Evolutionary conservation across 2,888 invertebrate genomes (phyloP).

Genomic region (Heliconius cydno): DNA sequence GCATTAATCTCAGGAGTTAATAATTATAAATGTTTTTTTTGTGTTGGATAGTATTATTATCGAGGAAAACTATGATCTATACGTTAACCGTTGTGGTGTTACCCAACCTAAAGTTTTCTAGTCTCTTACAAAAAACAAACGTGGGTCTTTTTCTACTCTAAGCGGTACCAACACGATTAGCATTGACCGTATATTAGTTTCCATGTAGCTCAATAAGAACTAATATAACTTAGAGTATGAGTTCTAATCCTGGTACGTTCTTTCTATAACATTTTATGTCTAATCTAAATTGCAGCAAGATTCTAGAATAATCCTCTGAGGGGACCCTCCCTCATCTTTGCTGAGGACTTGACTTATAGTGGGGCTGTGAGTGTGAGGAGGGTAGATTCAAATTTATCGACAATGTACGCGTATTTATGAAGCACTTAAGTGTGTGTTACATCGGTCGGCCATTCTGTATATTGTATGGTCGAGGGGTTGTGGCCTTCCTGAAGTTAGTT

Average conservation of each 20-base stretch:
- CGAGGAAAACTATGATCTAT: too few relatives aligned
- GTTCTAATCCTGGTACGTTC: neutral
- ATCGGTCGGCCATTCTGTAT: slow-evolving; percentile 29
- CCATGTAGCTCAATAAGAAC: neutral
- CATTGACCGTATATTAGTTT: neutral
- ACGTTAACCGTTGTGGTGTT: too few relatives aligned
- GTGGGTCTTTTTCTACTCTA: neutral
- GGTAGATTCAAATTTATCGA: slow-evolving; percentile 40
- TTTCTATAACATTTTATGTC: neutral
- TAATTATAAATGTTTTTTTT: neutral
- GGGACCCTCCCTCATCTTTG: slow-evolving; percentile 44
- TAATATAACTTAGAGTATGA: neutral
- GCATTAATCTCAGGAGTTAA: too few relatives aligned
- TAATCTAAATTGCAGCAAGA: slow-evolving; percentile 22
- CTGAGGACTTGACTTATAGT: slow-evolving; percentile 46
- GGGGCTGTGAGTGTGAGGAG: slow-evolving; percentile 34
- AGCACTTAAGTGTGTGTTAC: slow-evolving; percentile 44
- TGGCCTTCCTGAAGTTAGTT: neutral
- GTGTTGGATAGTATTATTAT: neutral
- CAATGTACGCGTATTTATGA: slow-evolving; percentile 45
- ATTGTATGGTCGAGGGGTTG: neutral
- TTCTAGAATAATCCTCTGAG: slow-evolving; percentile 37
- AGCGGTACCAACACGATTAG: neutral
- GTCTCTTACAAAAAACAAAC: too few relatives aligned
- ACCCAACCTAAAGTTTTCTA: too few relatives aligned